phyloP scores from a whole-genome alignment of 2,888 invertebrate genomes.

The Tethea ocularis region DNA sequence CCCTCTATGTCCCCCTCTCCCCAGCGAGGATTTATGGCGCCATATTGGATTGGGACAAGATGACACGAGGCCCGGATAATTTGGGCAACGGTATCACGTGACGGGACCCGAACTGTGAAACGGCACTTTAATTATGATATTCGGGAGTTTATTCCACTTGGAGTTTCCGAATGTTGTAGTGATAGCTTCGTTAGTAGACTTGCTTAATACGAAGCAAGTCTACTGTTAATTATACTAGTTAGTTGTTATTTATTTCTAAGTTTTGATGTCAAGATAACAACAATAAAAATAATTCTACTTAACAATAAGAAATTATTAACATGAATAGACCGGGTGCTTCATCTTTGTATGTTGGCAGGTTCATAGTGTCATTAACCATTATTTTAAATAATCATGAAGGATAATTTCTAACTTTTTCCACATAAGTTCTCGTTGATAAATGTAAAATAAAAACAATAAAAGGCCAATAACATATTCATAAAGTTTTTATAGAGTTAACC shows the following conservation, averaged over 20 bases:
- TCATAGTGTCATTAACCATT: background rate
- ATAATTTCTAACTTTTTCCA: constrained; percentile 36
- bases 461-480: constrained; percentile 67
- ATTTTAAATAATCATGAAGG: constrained; percentile 28
- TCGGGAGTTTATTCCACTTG: constrained; percentile 55
- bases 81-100: constrained; percentile 83
- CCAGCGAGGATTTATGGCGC: constrained; percentile 81
- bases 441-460: constrained; percentile 51
- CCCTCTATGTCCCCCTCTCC: constrained; percentile 68
- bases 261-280: background rate
- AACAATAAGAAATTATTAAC: background rate
- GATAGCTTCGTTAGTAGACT: constrained; percentile 16
- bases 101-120: constrained; percentile 73
- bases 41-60: constrained; percentile 85
- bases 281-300: background rate
- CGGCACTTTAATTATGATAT: constrained; percentile 83
- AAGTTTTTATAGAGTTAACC: constrained; percentile 61
- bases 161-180: constrained; percentile 32
- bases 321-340: background rate
- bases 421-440: constrained; percentile 39
- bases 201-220: constrained; percentile 12
- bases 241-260: background rate
- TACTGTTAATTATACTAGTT: constrained; percentile 12
- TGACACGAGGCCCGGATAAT: constrained; percentile 83
- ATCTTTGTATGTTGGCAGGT: background rate